These are phyloP conservation scores for Metaphire vulgaris DNA, from an alignment of 1,140 invertebrate species.

Conservation along the genomic window DNA sequence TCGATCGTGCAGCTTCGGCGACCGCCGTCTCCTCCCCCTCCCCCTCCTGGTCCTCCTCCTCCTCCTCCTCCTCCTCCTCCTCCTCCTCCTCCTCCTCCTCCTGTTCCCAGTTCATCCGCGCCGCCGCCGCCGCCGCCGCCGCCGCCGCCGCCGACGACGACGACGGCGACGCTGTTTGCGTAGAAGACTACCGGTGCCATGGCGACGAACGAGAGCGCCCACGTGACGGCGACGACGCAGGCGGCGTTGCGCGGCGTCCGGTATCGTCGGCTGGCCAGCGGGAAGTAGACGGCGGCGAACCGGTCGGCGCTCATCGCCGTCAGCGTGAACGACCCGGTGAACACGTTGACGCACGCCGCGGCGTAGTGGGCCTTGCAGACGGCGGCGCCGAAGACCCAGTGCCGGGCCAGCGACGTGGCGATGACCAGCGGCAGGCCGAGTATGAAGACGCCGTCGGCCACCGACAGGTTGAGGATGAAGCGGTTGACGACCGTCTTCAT, in stretches of 20 bases:
- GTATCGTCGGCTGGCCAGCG: constrained; percentile 72
- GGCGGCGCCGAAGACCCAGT: constrained; percentile 81
- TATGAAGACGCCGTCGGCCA: constrained; percentile 91
- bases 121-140: too few species aligned
- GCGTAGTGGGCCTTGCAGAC: constrained; percentile 83
- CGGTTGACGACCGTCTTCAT: constrained; percentile 72
- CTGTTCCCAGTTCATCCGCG: background rate
- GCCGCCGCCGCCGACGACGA: too few species aligned
- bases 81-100: background rate
- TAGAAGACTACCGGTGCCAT: constrained; percentile 86
- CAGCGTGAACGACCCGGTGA: constrained; percentile 85
- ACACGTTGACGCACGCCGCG: constrained; percentile 88
- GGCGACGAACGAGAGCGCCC: constrained; percentile 53
- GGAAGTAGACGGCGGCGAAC: constrained; percentile 94
- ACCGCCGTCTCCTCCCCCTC: background rate
- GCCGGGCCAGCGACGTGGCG: constrained; percentile 71
- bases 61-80: background rate
- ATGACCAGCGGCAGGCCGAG: constrained; percentile 87
- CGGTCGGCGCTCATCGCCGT: constrained; percentile 92
- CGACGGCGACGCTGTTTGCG: constrained; percentile 50
- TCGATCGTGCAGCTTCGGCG: background rate
- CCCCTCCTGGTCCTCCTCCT: background rate
- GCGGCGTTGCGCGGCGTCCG: constrained; percentile 46
- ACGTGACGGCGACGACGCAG: constrained; percentile 50
- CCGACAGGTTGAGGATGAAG: constrained; percentile 89